Evolutionary conservation across 2,113 vertebrate genomes (phyloP).

Genomic region (Paralichthys olivaceus): DNA sequence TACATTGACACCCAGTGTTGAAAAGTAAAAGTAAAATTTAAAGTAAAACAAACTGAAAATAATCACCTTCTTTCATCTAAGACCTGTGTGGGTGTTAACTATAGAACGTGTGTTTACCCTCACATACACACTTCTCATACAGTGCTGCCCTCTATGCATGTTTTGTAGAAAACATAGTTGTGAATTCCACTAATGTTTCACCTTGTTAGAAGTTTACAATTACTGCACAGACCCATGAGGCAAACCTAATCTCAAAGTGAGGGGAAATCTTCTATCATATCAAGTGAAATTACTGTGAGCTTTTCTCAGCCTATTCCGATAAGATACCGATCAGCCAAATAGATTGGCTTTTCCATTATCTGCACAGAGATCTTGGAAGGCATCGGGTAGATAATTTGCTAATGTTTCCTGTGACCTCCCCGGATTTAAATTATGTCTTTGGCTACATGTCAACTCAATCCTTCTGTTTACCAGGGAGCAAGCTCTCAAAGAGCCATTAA

Average conservation of each 20-base stretch:
- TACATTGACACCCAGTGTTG: no score
- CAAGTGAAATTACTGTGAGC: slow-evolving; percentile 80
- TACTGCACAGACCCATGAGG: slow-evolving; percentile 75
- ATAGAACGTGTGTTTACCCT: slow-evolving; percentile 5
- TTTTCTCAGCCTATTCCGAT: slow-evolving; percentile 81
- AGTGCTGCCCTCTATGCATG: slow-evolving; percentile 7
- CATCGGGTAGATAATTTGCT: slow-evolving; percentile 85
- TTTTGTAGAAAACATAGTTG: slow-evolving; percentile 66
- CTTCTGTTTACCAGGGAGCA: slow-evolving; percentile 77
- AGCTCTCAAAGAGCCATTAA: slow-evolving; percentile 73
- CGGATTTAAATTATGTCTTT: slow-evolving; percentile 84
- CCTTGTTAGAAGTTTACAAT: slow-evolving; percentile 79
- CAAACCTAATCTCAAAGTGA: slow-evolving; percentile 81
- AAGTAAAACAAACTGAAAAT: slow-evolving; percentile 1
- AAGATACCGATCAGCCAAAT: slow-evolving; percentile 84
- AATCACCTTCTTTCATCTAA: background rate
- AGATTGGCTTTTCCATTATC: slow-evolving; percentile 86
- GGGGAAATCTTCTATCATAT: slow-evolving; percentile 82
- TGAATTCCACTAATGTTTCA: slow-evolving; percentile 76
- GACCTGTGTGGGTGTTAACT: slow-evolving; percentile 1
- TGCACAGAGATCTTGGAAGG: slow-evolving; percentile 79
- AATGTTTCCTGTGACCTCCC: slow-evolving; percentile 86
- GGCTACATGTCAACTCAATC: slow-evolving; percentile 78
- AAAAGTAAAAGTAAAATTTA: no score
- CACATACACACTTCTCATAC: slow-evolving; percentile 1